phyloP scores from a whole-genome alignment of 2,113 vertebrate species.

The Galemys pyrenaicus region DNA sequence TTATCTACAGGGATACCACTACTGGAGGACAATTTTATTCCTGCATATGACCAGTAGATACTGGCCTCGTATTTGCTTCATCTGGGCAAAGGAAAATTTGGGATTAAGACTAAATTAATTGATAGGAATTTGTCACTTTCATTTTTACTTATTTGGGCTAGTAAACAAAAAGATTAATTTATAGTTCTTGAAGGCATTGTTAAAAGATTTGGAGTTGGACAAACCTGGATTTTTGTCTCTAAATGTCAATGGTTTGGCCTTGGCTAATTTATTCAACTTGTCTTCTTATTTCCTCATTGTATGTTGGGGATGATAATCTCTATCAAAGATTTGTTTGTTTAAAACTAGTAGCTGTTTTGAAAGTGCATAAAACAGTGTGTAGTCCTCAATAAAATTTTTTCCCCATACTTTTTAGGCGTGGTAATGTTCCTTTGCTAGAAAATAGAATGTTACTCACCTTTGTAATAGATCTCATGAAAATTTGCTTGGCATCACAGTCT shows the following conservation, averaged over 20 bases:
- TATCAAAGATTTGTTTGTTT: slow-evolving; percentile 1
- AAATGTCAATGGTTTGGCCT: background rate
- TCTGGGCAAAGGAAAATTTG: slow-evolving; percentile 38
- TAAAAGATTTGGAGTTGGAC: slow-evolving; percentile 27
- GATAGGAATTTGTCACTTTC: slow-evolving; percentile 29
- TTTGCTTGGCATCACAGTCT: background rate
- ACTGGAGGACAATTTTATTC: slow-evolving; percentile 42
- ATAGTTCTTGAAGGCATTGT: slow-evolving; percentile 1
- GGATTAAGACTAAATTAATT: slow-evolving; percentile 50
- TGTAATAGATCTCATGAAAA: background rate
- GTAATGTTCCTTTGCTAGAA: slow-evolving; percentile 23
- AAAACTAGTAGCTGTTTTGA: slow-evolving; percentile 4
- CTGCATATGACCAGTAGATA: background rate
- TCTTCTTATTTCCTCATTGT: slow-evolving; percentile 45
- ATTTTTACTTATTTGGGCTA: slow-evolving; percentile 28
- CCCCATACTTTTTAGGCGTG: slow-evolving; percentile 9
- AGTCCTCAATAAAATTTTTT: slow-evolving; percentile 26
- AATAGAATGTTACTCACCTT: background rate
- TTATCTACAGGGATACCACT: background rate
- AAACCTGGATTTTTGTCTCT: slow-evolving; percentile 35
- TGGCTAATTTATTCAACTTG: slow-evolving; percentile 8
- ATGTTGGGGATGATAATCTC: background rate
- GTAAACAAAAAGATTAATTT: background rate
- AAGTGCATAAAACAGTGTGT: slow-evolving; percentile 47
- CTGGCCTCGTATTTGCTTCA: background rate